These are phyloP conservation scores for Trileptium ribeirensis DNA, from an alignment of 2,888 invertebrate genomes.

Conservation along the genomic window DNA sequence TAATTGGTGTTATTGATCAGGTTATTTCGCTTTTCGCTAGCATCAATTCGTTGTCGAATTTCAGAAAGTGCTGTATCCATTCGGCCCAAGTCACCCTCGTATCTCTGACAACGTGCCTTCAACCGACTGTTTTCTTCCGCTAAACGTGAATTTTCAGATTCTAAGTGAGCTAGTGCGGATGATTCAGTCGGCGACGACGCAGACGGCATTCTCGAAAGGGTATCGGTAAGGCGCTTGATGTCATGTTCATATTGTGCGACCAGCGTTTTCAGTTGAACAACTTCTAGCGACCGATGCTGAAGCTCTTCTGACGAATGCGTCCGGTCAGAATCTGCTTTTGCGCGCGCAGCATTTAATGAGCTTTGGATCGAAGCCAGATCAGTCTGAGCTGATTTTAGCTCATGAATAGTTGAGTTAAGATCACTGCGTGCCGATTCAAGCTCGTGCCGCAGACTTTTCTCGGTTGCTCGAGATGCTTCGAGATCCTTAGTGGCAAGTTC, in stretches of 20 bases:
- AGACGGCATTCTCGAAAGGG: too few species aligned
- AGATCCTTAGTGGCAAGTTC: too few species aligned
- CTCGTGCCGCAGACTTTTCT: too few species aligned
- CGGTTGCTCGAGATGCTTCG: too few species aligned
- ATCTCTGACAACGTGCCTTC: background rate
- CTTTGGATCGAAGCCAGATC: too few species aligned
- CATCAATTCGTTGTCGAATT: background rate
- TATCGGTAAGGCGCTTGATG: background rate
- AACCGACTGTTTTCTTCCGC: background rate
- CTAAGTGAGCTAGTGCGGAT: background rate
- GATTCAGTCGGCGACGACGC: background rate
- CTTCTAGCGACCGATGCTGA: background rate
- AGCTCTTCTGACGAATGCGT: too few species aligned
- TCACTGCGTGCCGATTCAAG: too few species aligned
- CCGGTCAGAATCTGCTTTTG: too few species aligned
- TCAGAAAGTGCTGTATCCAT: background rate
- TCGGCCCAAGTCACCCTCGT: background rate
- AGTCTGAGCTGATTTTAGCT: too few species aligned
- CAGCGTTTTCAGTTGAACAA: background rate
- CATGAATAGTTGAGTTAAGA: too few species aligned
- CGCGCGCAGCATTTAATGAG: too few species aligned
- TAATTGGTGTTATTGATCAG: background rate
- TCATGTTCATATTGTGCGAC: background rate
- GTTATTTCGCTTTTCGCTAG: background rate
- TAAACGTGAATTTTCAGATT: background rate